phyloP scores from a whole-genome alignment of 92 coral and sea anemone genomes.

The Phenganax marumi region DNA sequence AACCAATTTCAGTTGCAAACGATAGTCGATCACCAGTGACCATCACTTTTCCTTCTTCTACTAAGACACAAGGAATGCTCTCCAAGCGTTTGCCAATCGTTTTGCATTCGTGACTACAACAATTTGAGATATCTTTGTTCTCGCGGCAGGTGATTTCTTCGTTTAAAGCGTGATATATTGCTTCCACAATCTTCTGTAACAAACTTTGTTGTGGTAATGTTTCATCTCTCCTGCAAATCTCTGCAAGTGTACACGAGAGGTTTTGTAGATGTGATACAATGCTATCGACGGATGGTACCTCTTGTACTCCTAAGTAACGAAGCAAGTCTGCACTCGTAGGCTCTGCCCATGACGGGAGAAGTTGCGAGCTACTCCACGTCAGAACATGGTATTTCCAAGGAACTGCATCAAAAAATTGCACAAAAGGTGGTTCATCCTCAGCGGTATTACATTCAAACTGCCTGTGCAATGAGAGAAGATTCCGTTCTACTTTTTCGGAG shows the following conservation, averaged over 20 bases:
- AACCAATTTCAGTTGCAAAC: not conserved
- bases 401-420: constrained; percentile 78
- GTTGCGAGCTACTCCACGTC: constrained; percentile 71
- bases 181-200: constrained; percentile 75
- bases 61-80: constrained; percentile 43
- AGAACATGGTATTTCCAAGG: constrained; percentile 77
- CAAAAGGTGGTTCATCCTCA: constrained; percentile 68
- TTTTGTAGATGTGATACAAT: constrained; percentile 77
- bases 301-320: constrained; percentile 76
- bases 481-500: constrained; percentile 62
- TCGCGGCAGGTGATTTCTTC: constrained; percentile 61
- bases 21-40: constrained; percentile 33
- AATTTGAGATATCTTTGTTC: constrained; percentile 61
- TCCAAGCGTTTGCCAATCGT: constrained; percentile 60
- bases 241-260: constrained; percentile 68
- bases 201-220: constrained; percentile 80
- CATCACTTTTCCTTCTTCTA: constrained; percentile 45
- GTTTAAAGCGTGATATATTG: constrained; percentile 70
- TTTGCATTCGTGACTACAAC: constrained; percentile 68
- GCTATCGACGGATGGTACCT: constrained; percentile 72
- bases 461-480: constrained; percentile 62
- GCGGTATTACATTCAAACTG: constrained; percentile 67
- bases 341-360: constrained; percentile 84
- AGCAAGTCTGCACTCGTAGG: constrained; percentile 60
- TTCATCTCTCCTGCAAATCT: constrained; percentile 83